Base-by-base conservation (phyloP, 2,113 vertebrate species). In the Bagarius yarrelli region DNA sequence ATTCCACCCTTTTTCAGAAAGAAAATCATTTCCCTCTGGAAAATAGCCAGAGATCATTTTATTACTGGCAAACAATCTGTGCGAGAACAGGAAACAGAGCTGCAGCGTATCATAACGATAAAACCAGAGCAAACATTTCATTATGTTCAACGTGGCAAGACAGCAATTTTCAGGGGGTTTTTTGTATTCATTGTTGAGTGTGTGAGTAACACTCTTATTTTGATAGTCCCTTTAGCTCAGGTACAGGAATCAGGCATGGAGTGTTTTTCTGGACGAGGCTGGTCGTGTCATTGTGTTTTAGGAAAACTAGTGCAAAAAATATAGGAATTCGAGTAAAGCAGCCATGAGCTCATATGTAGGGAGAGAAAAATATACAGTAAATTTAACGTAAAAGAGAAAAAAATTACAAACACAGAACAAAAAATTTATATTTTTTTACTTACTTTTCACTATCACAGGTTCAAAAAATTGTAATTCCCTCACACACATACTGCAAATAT, bases 11-110 rank as follows among this genome's bases (percentile, higher is more conserved):
- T 61, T 75, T 79, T n/a, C 50, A 52, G 60, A 34, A 30, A 66
- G 74, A 59, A 81, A 84, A 81, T 73, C 32, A 78, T 74, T 76
- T 82, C 76, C n/a, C 14, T 80, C 67, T 76, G 61, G 75, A 40
- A 78, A 75, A 63, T 59, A 63, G 60, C 25, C 63, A 79, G 69
- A 56, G 77, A 78, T 79, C 40, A 47, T 47, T 82, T 27, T 72
- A 80, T 72, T 56, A 60, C 32, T 34, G 11, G 15, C 2, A 14
- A 59, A 79, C 61, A 59, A 55, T 69, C 32, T 19, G 27, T 61
- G 23, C 8, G 40, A 59, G 52, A 76, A n/a, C 72, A 66, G 53
- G 30, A 56, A 59, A 44, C 4, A n/a, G 5, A 64, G 34, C 27
- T 50, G 56, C 69, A 57, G 15, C 4, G 36, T 73, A 40, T 63